Evolutionary conservation across 2,888 invertebrate genomes (phyloP).

Genomic region (Nomada ferruginata): DNA sequence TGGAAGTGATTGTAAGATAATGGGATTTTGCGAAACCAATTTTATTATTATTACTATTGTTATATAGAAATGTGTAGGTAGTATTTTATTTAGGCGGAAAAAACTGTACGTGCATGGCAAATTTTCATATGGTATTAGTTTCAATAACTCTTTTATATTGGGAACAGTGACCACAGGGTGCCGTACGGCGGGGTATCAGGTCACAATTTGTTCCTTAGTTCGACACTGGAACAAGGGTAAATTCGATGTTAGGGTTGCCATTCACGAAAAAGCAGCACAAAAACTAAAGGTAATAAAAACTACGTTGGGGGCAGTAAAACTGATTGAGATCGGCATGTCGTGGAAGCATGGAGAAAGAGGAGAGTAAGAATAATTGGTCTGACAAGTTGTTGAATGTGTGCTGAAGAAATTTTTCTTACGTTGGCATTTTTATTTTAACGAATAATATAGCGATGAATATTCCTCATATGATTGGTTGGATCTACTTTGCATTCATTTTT

Average conservation of each 20-base stretch:
- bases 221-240: not conserved
- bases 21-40: not conserved
- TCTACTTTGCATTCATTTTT: not conserved
- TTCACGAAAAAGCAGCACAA: constrained; percentile 3
- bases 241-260: not conserved
- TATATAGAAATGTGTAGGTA: too few species aligned
- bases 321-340: not conserved
- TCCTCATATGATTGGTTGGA: too few species aligned
- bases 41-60: too few species aligned
- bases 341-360: not conserved
- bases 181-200: not conserved
- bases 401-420: not conserved
- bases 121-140: too few species aligned
- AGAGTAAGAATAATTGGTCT: constrained; percentile 8
- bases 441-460: too few species aligned
- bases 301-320: not conserved
- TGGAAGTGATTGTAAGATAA: not conserved
- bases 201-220: not conserved
- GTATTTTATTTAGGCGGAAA: too few species aligned
- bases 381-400: not conserved
- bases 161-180: not conserved
- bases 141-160: too few species aligned
- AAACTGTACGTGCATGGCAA: too few species aligned
- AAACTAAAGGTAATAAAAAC: constrained; percentile 14
- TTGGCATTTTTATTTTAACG: not conserved